These are phyloP conservation scores for Protonemura montana DNA, from an alignment of 2,888 invertebrate genomes.

Conservation along the genomic window DNA sequence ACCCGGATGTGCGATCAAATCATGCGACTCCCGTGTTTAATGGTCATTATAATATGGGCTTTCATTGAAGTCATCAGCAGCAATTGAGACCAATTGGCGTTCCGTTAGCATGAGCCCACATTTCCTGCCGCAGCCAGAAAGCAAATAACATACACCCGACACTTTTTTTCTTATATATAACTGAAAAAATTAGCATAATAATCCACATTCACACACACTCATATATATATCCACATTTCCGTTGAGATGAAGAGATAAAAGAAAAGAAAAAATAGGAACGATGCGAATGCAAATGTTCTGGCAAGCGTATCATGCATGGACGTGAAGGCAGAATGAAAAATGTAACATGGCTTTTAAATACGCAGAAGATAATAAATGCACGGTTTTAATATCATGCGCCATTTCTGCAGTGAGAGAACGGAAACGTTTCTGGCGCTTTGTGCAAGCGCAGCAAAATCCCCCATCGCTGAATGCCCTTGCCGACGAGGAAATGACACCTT, in stretches of 20 bases:
- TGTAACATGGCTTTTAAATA: not conserved
- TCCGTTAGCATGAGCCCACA: not conserved
- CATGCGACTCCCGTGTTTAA: constrained; percentile 22
- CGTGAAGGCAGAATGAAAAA: not conserved
- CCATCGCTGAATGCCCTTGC: too few relatives aligned
- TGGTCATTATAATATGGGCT: constrained; percentile 8
- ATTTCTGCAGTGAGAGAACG: not conserved
- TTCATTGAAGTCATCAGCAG: constrained; percentile 24
- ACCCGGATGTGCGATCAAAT: constrained; percentile 22
- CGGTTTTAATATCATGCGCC: not conserved
- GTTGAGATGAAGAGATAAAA: constrained; percentile 19
- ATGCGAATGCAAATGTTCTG: constrained; percentile 32
- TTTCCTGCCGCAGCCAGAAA: not conserved
- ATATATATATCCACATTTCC: not conserved
- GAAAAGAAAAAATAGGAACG: constrained; percentile 14
- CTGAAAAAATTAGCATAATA: constrained; percentile 20
- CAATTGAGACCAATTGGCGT: constrained; percentile 7
- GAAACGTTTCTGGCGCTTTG: too few relatives aligned
- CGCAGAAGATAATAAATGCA: not conserved
- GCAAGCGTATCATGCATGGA: constrained; percentile 10
- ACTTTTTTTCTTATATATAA: not conserved
- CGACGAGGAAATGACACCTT: too few relatives aligned
- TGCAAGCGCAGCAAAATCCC: not conserved
- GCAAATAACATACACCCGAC: not conserved
- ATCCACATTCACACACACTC: not conserved